Evolutionary conservation across 2,888 invertebrate species (phyloP).

Genomic region (Brachyopa scutellaris): DNA sequence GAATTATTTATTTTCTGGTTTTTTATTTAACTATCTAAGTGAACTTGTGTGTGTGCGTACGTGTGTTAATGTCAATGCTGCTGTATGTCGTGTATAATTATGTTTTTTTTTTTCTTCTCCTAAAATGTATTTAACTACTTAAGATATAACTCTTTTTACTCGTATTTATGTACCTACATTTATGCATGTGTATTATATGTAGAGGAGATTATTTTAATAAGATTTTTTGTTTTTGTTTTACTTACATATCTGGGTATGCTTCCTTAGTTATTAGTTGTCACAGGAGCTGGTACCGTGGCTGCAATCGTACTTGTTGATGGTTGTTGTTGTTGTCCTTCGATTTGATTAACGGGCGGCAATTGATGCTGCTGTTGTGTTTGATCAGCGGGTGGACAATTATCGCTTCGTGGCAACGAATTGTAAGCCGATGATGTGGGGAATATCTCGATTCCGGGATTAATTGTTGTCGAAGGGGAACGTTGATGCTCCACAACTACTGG

Average conservation of each 20-base stretch:
- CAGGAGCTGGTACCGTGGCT: slow-evolving; percentile 3
- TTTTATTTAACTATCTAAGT: too few species aligned
- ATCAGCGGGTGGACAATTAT: neutral
- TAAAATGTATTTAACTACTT: slow-evolving; percentile 10
- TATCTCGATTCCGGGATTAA: neutral
- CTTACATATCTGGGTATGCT: slow-evolving; percentile 36
- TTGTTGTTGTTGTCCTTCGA: slow-evolving; percentile 23
- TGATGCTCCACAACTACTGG: slow-evolving; percentile 6
- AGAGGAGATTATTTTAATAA: slow-evolving; percentile 3
- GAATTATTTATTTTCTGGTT: too few species aligned
- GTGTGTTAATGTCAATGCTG: too few species aligned
- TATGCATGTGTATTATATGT: neutral
- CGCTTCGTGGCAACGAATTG: neutral
- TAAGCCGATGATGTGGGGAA: neutral
- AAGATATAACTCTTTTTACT: slow-evolving; percentile 24
- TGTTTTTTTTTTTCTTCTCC: slow-evolving; percentile 11
- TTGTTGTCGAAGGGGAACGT: slow-evolving; percentile 2
- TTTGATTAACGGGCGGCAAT: slow-evolving; percentile 9
- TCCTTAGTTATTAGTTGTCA: slow-evolving; percentile 16
- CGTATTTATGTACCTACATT: slow-evolving; percentile 21
- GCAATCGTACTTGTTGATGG: slow-evolving; percentile 2
- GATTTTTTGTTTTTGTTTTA: neutral
- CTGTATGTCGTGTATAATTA: too few species aligned
- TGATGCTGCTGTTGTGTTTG: slow-evolving; percentile 33
- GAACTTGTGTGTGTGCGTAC: too few species aligned